Conservation (phyloP, 2,113 vertebrate genomes). For the Turnix velox region DNA sequence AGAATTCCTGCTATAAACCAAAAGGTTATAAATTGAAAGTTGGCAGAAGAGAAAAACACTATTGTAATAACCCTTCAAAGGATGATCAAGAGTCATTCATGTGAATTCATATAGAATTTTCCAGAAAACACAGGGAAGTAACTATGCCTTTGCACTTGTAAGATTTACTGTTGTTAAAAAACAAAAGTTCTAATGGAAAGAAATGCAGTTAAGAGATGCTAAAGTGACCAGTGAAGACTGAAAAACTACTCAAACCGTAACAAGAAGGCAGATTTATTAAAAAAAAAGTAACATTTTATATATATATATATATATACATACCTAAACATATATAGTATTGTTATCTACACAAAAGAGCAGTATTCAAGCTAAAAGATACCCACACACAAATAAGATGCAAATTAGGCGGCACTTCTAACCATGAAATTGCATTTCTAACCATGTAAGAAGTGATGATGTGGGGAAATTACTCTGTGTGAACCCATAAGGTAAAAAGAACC, state of each 20-base stretch:
- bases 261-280: not conserved
- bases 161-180: not conserved
- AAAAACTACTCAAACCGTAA: not conserved
- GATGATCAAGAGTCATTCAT: not conserved
- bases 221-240: not conserved
- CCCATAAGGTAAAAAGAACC: not conserved
- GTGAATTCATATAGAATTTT: not conserved
- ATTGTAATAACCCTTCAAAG: not conserved
- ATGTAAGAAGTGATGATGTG: not conserved
- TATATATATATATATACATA: not conserved
- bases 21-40: not conserved
- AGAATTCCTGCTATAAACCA: not conserved
- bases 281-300: not conserved
- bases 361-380: not conserved
- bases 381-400: not conserved
- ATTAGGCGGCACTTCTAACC: not conserved
- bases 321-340: not conserved
- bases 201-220: not conserved
- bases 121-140: not conserved
- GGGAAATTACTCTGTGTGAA: not conserved
- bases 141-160: not conserved
- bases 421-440: not conserved
- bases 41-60: not conserved
- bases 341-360: not conserved
- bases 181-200: not conserved